Base-by-base conservation (phyloP, 2,888 invertebrate species). In the Drosophila testacea region DNA sequence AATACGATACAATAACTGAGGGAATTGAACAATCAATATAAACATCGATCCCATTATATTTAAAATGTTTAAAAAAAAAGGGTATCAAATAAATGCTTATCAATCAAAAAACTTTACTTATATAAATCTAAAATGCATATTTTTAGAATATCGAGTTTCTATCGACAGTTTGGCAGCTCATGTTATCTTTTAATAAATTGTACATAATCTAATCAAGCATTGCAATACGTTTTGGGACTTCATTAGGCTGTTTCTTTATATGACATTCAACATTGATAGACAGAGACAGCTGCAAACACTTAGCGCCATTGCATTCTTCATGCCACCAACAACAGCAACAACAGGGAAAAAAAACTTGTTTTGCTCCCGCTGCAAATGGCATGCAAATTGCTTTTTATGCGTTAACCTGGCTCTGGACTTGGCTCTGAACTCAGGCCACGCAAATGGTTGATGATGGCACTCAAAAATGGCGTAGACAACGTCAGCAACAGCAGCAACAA, bases 311-410 rank as follows among this genome's bases (percentile, higher is more conserved):
- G 70, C 82, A 81, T 85, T 88, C 83, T 82, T 69, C 39, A 54
- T 81, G 78, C 69, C 57, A 63, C 67, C 57, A 63, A 60, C 75
- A 83, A 41, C 52, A 67, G 57, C 46, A 52, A n/a, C 42, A 56
- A 66, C 38, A 51, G 10, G 22, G 22, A n/a, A 27, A 75, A 27
- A 75, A 83, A 84, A 84, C 83, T 86, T 83, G 83, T 75, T 83
- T 83, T 69, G 71, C 80, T 72, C 56, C 59, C 69, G 69, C 81
- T 73, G 85, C 70, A 85, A 85, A 88, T 86, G 89, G 88, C 85
- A 86, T 86, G 85, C 85, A 86, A 86, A 86, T 86, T 89, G 85
- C 88, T 86, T 86, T 86, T 89, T 81, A 85, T 89, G 88, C 84
- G 83, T 88, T 85, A 78, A 70, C 71, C 80, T 63, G 39, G 59